Base-by-base conservation (phyloP, 2,797 vertebrate genomes). In the Myripristis murdjan region DNA sequence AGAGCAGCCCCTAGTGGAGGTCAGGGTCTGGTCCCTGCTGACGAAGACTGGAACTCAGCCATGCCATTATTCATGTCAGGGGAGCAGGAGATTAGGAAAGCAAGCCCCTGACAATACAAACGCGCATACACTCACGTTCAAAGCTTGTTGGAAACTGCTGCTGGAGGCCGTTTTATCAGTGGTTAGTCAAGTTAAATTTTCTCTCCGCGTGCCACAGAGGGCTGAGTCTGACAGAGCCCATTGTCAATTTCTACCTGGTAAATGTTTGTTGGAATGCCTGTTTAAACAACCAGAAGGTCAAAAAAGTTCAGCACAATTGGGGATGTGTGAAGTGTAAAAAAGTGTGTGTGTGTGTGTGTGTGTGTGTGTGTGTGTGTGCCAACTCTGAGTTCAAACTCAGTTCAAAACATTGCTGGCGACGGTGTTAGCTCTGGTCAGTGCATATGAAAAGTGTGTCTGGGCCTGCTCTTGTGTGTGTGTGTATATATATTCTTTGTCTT, bases 331-430 rank as follows among this genome's bases (percentile, higher is more conserved):
- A 23, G 49, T 33, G 26, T 49, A 64, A 51, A 51, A 28, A 24
- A 35, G 23, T 9, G 48, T n/a, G 33, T 28, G 60, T 61, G 78
- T 53, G 22, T 16, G 62, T 43, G 35, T 46, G 46, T 22, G 18
- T 8, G n/a, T 22, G 37, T 5, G 3, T n/a, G 26, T 35, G 57
- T 60, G 57, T 43, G 41, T 24, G 22, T 43, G 55, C 22, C 23
- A 31, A 9, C 20, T 16, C 22, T 14, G 43, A 53, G 51, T 78
- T 83, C 74, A 81, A 51, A 12, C 51, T 55, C 22, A 47, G 80
- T 64, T 84, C 68, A 72, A 4, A 23, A 54, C 12, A 28, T 6
- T 20, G 46, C 64, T 57, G 49, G 2, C 2, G 3, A 60, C 43
- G 2, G 35, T 16, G 56, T 61, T 37, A 7, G 53, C 60, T 22